Evolutionary conservation across 2,113 vertebrate genomes (phyloP).

Genomic region (Oreochromis tanganicae): DNA sequence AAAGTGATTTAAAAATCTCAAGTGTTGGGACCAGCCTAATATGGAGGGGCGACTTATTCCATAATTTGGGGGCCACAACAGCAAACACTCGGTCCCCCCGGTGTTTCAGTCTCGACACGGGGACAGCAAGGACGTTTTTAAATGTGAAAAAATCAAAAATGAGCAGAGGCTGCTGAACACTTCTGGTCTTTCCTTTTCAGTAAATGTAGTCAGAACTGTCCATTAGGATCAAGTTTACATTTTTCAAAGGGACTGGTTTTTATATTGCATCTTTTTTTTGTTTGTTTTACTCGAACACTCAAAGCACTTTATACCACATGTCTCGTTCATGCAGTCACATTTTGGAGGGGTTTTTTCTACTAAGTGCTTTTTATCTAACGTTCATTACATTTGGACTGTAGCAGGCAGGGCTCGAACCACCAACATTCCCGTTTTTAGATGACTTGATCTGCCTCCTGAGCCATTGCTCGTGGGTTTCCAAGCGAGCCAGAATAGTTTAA

Average conservation of each 20-base stretch:
- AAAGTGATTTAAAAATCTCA: not conserved
- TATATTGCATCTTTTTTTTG: too few relatives aligned
- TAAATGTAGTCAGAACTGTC: not conserved
- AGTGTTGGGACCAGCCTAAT: not conserved
- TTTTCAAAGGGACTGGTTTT: not conserved
- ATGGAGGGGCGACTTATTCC: not conserved
- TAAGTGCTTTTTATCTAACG: too few relatives aligned
- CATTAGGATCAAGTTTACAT: not conserved
- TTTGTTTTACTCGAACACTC: too few relatives aligned
- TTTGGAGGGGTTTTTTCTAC: too few relatives aligned
- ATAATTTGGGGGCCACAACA: not conserved
- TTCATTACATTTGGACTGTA: too few relatives aligned
- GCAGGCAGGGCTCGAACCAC: not conserved
- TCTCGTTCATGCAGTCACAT: too few relatives aligned
- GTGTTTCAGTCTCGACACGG: not conserved
- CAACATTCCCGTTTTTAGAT: not conserved
- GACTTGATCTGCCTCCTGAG: not conserved
- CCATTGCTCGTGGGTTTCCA: not conserved
- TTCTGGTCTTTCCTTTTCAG: not conserved
- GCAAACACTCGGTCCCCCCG: not conserved
- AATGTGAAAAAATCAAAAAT: not conserved
- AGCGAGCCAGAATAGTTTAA: not conserved
- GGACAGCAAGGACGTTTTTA: not conserved
- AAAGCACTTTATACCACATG: too few relatives aligned
- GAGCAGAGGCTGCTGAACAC: not conserved